Evolutionary conservation across 2,113 vertebrate genomes (phyloP).

Genomic region (Cervus canadensis): DNA sequence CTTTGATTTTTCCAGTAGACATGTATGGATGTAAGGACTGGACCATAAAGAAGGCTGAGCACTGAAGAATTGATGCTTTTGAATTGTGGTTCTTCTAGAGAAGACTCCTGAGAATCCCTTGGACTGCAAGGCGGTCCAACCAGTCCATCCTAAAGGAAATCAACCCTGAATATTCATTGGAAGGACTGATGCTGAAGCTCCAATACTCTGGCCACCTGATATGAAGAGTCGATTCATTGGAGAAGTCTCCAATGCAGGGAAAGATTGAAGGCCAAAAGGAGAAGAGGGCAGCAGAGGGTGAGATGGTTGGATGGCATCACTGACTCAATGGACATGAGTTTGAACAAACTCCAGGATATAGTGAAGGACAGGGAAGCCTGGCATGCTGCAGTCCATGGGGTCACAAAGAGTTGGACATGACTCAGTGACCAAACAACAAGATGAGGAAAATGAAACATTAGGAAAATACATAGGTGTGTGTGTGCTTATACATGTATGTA

Average conservation of each 20-base stretch:
- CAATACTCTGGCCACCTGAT: fast-evolving
- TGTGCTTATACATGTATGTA: not conserved
- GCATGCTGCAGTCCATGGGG: fast-evolving
- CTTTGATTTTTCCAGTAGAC: not conserved
- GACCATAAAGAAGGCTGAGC: not conserved
- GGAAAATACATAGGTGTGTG: not conserved
- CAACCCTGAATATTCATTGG: not conserved
- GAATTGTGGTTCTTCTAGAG: not conserved
- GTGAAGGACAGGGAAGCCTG: not conserved
- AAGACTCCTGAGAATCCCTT: not conserved
- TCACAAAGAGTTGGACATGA: not conserved
- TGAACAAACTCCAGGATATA: not conserved
- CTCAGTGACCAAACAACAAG: not conserved
- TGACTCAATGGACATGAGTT: not conserved
- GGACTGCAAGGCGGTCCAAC: not conserved
- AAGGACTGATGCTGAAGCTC: not conserved
- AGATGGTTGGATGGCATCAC: not conserved
- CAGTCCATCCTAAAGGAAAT: not conserved
- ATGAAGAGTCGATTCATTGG: not conserved
- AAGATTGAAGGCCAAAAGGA: not conserved
- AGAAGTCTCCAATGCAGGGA: not conserved
- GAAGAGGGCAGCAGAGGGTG: not conserved
- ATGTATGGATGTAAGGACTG: not conserved
- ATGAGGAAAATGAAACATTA: not conserved
- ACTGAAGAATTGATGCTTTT: not conserved